A percentile compares a stretch with the other conserved stretches of the same genome.
phyloP scores from a whole-genome alignment of 1,140 invertebrate species.

The Dinothrombium tinctorium region DNA sequence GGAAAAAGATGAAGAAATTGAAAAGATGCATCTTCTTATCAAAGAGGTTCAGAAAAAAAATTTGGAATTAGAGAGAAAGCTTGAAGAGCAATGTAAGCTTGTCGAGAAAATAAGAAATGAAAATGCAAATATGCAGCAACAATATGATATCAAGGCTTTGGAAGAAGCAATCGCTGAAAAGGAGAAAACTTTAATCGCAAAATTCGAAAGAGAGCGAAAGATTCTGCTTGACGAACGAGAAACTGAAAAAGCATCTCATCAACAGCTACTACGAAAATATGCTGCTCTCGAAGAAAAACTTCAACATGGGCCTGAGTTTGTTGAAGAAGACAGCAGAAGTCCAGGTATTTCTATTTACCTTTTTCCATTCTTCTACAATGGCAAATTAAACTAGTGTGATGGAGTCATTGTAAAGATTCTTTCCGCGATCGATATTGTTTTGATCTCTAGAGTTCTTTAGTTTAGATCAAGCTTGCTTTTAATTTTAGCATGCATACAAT shows the following conservation, averaged over 20 bases:
- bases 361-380: no score
- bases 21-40: constrained; percentile 21
- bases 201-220: constrained; percentile 43
- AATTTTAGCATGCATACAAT: no score
- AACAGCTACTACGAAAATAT: constrained; percentile 54
- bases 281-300: constrained; percentile 28
- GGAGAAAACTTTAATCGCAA: constrained; percentile 28
- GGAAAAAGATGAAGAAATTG: constrained; percentile 32
- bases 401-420: not conserved
- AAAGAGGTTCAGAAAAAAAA: constrained; percentile 29
- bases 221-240: constrained; percentile 45
- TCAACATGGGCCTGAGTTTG: not conserved
- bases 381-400: no score
- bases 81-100: constrained; percentile 20
- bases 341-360: no score
- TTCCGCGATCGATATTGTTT: not conserved
- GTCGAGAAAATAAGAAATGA: constrained; percentile 32
- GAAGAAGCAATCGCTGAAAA: constrained; percentile 7
- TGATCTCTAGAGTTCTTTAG: no score
- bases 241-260: constrained; percentile 50
- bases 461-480: no score
- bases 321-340: constrained; percentile 1
- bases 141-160: constrained; percentile 4
- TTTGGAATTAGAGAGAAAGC: constrained; percentile 36
- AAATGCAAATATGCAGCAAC: constrained; percentile 36